A percentile compares a stretch with the other conserved stretches of the same genome.
Evolutionary conservation across 2,888 invertebrate species (phyloP).

Genomic region (Drosophila limbata): DNA sequence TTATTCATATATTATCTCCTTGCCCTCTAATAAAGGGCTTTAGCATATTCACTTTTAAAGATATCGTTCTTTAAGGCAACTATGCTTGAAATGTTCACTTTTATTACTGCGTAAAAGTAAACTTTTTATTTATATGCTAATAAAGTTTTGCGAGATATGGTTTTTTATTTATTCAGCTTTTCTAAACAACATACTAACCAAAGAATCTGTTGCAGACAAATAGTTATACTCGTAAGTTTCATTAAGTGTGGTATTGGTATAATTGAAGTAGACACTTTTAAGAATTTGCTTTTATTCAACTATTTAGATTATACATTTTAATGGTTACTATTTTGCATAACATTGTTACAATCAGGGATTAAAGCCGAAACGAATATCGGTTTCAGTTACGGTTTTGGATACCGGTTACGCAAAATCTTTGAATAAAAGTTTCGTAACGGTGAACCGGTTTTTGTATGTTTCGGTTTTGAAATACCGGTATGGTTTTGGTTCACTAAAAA

Average conservation of each 20-base stretch:
- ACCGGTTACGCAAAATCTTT: too few species aligned
- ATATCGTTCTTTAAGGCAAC: not conserved
- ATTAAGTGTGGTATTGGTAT: not conserved
- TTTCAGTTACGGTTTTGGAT: too few species aligned
- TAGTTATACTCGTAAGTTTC: not conserved
- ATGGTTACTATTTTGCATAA: too few species aligned
- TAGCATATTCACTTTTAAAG: conserved; percentile 4
- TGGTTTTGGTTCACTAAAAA: too few species aligned
- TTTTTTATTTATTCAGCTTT: not conserved
- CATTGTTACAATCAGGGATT: too few species aligned
- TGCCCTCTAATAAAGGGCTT: conserved; percentile 1
- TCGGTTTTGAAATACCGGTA: too few species aligned
- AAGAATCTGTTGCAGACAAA: not conserved
- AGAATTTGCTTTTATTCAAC: too few species aligned
- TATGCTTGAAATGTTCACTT: not conserved
- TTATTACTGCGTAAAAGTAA: conserved; percentile 3
- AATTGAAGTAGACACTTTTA: too few species aligned
- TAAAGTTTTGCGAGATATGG: not conserved
- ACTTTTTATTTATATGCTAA: not conserved
- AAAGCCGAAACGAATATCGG: too few species aligned
- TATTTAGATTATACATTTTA: too few species aligned
- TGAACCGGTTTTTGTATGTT: too few species aligned
- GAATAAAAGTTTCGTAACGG: too few species aligned
- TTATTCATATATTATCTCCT: not conserved
- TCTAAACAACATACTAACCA: not conserved